phyloP scores from a whole-genome alignment of 2,888 invertebrate genomes.

The Erebia epiphron region DNA sequence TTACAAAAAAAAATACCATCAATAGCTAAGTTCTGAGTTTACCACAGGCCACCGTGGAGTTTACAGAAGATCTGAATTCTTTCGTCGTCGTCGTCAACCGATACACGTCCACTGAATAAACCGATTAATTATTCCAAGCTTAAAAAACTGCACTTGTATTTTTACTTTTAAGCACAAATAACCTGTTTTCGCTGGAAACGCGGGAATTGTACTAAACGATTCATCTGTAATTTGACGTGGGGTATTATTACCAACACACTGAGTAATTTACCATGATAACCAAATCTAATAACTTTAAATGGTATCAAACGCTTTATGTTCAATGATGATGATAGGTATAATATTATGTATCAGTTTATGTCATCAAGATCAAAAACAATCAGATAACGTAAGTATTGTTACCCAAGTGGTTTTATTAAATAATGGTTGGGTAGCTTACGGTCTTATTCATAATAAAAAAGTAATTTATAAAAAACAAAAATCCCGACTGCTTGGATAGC shows the following conservation, averaged over 20 bases:
- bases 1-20: no score
- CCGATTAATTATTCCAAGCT: no score
- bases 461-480: no score
- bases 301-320: not conserved
- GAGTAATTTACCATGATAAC: not conserved
- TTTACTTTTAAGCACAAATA: not conserved
- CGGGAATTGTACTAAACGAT: not conserved
- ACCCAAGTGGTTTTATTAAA: not conserved
- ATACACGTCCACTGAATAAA: no score
- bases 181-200: not conserved
- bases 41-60: no score
- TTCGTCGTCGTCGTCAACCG: no score
- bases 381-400: not conserved
- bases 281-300: not conserved
- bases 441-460: no score
- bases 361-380: slow-evolving; percentile 5
- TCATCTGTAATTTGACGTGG: not conserved
- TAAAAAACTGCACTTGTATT: not conserved
- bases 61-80: no score
- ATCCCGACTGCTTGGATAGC: no score
- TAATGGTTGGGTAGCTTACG: no score
- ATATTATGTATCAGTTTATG: not conserved
- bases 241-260: not conserved
- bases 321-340: not conserved
- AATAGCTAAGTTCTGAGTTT: no score